Evolutionary conservation across 1,140 invertebrate species (phyloP).

Genomic region (Heliothis virescens): DNA sequence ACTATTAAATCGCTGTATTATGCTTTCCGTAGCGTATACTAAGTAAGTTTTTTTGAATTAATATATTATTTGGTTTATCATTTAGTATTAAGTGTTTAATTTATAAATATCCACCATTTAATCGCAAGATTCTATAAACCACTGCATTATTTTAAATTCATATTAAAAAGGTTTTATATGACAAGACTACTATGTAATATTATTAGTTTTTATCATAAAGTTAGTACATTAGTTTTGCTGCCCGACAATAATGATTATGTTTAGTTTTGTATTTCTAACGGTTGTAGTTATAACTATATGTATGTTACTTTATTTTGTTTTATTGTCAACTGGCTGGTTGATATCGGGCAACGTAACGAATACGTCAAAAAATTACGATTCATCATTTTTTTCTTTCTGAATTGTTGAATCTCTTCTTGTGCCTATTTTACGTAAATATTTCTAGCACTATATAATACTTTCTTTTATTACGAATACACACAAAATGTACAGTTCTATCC

Average conservation of each 20-base stretch:
- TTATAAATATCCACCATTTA: conserved; percentile 53
- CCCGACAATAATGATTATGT: conserved; percentile 74
- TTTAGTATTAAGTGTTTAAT: conserved; percentile 54
- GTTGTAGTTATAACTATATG: conserved; percentile 60
- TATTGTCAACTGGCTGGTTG: conserved; percentile 20
- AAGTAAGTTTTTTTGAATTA: conserved; percentile 18
- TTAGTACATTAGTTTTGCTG: conserved; percentile 70
- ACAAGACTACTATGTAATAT: conserved; percentile 68
- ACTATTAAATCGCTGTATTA: not conserved
- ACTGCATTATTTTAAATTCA: conserved; percentile 45
- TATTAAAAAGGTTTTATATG: conserved; percentile 60
- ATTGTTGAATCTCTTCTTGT: not conserved
- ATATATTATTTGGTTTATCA: conserved; percentile 39
- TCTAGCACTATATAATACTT: too few species aligned
- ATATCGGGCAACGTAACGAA: conserved; percentile 49
- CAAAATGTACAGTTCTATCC: conserved; percentile 4
- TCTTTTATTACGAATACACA: not conserved
- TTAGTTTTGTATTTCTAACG: conserved; percentile 65
- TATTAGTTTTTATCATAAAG: conserved; percentile 61
- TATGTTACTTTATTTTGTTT: conserved; percentile 56
- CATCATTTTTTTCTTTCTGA: conserved; percentile 13
- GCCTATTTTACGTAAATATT: too few species aligned
- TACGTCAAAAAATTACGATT: conserved; percentile 26
- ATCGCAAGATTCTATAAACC: conserved; percentile 43
- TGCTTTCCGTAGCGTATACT: conserved; percentile 38